phyloP scores from a whole-genome alignment of 2,113 vertebrate genomes.

The Pachypanchax playfairii region DNA sequence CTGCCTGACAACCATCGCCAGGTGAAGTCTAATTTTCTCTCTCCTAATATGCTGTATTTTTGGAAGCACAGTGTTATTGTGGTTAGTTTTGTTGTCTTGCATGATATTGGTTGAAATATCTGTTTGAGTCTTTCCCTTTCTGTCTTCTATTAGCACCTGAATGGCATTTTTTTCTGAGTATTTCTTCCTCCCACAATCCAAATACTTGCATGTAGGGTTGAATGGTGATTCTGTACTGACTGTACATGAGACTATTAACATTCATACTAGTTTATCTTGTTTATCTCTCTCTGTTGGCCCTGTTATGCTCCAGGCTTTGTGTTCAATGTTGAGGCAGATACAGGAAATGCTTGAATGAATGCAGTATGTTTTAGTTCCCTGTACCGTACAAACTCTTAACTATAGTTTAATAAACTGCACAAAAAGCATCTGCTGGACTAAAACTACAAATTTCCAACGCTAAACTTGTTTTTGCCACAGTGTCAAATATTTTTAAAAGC shows the following conservation, averaged over 20 bases:
- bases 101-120: not conserved
- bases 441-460: not conserved
- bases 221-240: too few relatives aligned
- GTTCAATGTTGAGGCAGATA: not conserved
- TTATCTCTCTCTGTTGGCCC: too few relatives aligned
- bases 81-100: not conserved
- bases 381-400: not conserved
- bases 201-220: not conserved
- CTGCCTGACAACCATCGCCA: constrained; percentile 98
- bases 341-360: too few relatives aligned
- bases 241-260: too few relatives aligned
- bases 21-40: constrained; percentile 48
- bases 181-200: not conserved
- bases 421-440: not conserved
- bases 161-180: too few relatives aligned
- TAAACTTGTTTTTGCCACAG: not conserved
- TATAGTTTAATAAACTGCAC: not conserved
- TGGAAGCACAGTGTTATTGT: too few relatives aligned
- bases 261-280: too few relatives aligned
- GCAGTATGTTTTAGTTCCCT: not conserved
- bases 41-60: not conserved
- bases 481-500: not conserved
- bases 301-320: not conserved
- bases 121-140: not conserved
- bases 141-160: not conserved